Percentiles rank a stretch among this genome's conserved stretches.
These are phyloP conservation scores for Apeira syringaria DNA, from an alignment of 2,888 invertebrate genomes.

Conservation along the genomic window DNA sequence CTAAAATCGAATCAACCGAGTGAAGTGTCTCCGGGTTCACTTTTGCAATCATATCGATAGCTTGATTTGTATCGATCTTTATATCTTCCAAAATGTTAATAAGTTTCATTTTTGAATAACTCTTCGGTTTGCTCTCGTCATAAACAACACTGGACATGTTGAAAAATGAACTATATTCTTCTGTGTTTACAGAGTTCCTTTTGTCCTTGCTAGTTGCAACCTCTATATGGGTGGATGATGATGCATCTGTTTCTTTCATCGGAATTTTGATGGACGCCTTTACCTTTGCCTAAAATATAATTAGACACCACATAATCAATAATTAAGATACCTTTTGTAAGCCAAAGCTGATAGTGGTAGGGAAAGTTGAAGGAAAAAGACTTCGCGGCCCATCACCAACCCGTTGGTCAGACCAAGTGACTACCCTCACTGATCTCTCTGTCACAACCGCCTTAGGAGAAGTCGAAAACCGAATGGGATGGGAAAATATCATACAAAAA, in stretches of 20 bases:
- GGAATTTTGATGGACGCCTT: conserved; percentile 35
- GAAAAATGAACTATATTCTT: conserved; percentile 41
- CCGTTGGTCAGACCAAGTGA: too few relatives aligned
- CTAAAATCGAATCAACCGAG: conserved; percentile 46
- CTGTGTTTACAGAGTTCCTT: conserved; percentile 22
- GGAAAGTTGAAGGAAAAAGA: too few relatives aligned
- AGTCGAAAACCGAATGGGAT: too few relatives aligned
- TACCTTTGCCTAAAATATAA: conserved; percentile 43
- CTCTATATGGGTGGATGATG: conserved; percentile 5
- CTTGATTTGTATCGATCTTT: conserved; percentile 49
- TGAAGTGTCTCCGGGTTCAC: conserved; percentile 49
- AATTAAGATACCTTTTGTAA: too few relatives aligned
- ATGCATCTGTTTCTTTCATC: conserved; percentile 21
- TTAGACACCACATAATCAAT: too few relatives aligned
- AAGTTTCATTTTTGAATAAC: conserved; percentile 59
- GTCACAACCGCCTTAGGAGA: too few relatives aligned
- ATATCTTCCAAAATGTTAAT: conserved; percentile 69
- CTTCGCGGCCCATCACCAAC: too few relatives aligned
- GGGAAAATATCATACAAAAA: too few relatives aligned
- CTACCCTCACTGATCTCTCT: too few relatives aligned
- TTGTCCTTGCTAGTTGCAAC: conserved; percentile 27
- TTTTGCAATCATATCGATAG: conserved; percentile 52
- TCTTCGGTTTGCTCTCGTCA: conserved; percentile 34
- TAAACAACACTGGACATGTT: conserved; percentile 28
- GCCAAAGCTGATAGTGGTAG: too few relatives aligned